phyloP scores from a whole-genome alignment of 2,113 vertebrate genomes.

The Tapirus terrestris region DNA sequence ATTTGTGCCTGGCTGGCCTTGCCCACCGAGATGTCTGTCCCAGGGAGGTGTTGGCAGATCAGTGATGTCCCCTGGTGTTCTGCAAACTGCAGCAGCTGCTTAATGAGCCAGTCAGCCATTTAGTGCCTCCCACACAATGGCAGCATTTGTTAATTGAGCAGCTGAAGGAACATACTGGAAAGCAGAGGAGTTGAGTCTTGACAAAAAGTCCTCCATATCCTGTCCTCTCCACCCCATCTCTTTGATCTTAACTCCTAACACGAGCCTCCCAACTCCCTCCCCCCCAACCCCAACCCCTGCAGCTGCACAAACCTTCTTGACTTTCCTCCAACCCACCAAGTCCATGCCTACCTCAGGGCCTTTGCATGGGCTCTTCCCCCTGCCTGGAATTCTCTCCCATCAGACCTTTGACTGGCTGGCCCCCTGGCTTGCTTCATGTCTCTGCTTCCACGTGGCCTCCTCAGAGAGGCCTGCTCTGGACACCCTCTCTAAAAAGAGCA shows the following conservation, averaged over 20 bases:
- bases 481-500: neutral
- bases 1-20: slow-evolving; percentile 40
- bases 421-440: neutral
- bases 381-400: neutral
- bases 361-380: neutral
- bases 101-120: slow-evolving; percentile 50
- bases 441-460: neutral
- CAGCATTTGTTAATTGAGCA: neutral
- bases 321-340: neutral
- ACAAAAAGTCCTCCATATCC: neutral
- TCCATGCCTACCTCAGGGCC: neutral
- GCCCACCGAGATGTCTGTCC: neutral
- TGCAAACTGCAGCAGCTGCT: slow-evolving; percentile 55
- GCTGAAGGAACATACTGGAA: slow-evolving; percentile 21
- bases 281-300: no score
- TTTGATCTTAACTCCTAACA: neutral
- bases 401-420: neutral
- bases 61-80: neutral
- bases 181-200: neutral
- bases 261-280: no score
- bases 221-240: neutral
- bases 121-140: slow-evolving; percentile 8
- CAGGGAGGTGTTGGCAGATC: slow-evolving; percentile 40
- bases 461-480: neutral
- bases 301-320: neutral